These are phyloP conservation scores for Neosilurus mollespiculum DNA, from an alignment of 2,797 vertebrate genomes.

Conservation along the genomic window DNA sequence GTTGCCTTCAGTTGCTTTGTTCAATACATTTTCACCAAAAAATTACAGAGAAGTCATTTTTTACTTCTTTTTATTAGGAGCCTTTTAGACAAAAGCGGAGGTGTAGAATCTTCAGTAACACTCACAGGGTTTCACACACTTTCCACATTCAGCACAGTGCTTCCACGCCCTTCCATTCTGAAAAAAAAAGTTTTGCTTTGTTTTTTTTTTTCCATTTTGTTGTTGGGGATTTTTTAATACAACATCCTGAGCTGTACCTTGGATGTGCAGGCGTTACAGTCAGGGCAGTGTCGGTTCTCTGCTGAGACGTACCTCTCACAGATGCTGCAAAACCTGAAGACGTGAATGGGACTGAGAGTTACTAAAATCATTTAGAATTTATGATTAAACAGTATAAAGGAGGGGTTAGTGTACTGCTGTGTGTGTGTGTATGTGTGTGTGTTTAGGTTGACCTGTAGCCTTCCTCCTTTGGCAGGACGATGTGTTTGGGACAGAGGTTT, in stretches of 20 bases:
- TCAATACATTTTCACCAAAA: no score
- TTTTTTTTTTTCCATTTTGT: neutral
- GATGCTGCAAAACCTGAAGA: slow-evolving; percentile 79
- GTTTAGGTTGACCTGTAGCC: slow-evolving; percentile 83
- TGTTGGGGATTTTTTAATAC: no score
- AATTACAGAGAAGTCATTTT: no score
- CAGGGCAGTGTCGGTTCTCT: slow-evolving; percentile 86
- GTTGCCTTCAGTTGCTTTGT: no score
- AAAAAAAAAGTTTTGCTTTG: neutral
- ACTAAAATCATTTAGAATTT: neutral
- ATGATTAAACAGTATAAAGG: neutral
- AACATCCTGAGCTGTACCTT: slow-evolving; percentile 76
- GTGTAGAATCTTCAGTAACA: slow-evolving; percentile 10
- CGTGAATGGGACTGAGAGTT: neutral
- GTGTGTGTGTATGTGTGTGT: neutral
- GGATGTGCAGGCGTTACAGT: slow-evolving; percentile 86
- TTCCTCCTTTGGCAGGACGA: slow-evolving; percentile 84
- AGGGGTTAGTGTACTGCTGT: neutral
- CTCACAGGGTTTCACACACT: slow-evolving; percentile 94
- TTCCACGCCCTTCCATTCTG: slow-evolving; percentile 91
- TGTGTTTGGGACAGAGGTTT: slow-evolving; percentile 74
- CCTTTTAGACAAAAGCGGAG: no score
- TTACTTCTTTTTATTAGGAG: no score
- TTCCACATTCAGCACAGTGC: slow-evolving; percentile 84
- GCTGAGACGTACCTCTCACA: slow-evolving; percentile 84